Base-by-base conservation (phyloP, 2,113 vertebrate genomes). In the Ceyx cyanopectus region DNA sequence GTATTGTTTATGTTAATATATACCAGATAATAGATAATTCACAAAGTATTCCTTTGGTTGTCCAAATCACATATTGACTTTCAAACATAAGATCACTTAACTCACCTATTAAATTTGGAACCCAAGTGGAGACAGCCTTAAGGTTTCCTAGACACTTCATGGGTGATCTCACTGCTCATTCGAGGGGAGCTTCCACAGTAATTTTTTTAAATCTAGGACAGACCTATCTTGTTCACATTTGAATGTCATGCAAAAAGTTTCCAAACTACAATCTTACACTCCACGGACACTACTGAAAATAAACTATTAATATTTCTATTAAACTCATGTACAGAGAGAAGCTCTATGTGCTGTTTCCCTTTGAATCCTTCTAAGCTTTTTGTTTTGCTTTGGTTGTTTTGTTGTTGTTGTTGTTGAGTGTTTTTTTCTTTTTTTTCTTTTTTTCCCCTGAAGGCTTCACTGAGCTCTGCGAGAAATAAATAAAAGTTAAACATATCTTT, bases 401-500 rank as follows among this genome's bases (percentile, higher is more conserved):
- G 17, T 16, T 17, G 15, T 45, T 45, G 18, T 45, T 45, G 45
- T 45, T 16, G 45, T 17, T 37, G 37, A 37, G 37, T 37, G 37
- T 37, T 37, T 37, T 37, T 37, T 10, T 37, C 37, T 37, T 45
- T 45, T 45, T 48, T 48, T 10, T 22, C 23, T 21, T 7, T 79
- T 89, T 70, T 68, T 62, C 4, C 48, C 17, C 61, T 54, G 23
- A 90, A 90, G 80, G n/a, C 50, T 93, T 92, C 86, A 90, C n/a
- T 77, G 80, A 90, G 80, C 77, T 86, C 40, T 79, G 61, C 54
- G 92, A 62, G 69, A 75, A 74, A 92, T 40, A 91, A 87, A 92
- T 74, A 79, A 81, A 58, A 76, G 40, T 72, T 68, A 61, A 86
- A 86, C 62, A 54, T 76, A 86, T 84, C 77, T 69, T 88, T 66